Evolutionary conservation across 2,113 vertebrate genomes (phyloP).

Genomic region (Cyanistes caeruleus): DNA sequence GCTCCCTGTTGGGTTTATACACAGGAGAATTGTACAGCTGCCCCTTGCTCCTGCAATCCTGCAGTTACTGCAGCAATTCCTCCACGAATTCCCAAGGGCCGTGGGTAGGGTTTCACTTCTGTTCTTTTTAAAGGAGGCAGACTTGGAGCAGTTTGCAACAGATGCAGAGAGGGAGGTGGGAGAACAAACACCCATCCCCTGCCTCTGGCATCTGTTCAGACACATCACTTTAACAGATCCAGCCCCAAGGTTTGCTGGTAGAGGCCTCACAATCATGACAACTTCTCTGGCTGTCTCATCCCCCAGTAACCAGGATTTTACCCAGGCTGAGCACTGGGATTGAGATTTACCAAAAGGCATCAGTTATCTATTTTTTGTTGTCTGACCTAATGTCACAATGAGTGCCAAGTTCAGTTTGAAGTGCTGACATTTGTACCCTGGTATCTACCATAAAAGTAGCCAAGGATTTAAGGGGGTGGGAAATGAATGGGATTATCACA

Average conservation of each 20-base stretch:
- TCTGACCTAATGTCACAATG: not conserved
- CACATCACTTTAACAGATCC: not conserved
- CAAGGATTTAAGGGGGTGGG: not conserved
- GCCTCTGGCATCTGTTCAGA: not conserved
- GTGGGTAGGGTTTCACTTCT: not conserved
- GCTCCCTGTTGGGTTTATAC: not conserved
- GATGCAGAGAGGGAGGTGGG: not conserved
- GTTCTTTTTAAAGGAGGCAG: not conserved
- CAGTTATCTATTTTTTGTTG: not conserved
- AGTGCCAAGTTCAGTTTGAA: not conserved
- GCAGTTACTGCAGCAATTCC: not conserved
- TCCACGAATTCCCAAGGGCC: not conserved
- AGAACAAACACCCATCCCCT: not conserved
- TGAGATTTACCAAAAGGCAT: not conserved
- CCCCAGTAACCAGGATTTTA: not conserved
- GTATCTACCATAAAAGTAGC: not conserved
- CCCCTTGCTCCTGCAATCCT: not conserved
- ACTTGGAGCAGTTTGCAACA: not conserved
- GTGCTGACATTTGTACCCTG: not conserved
- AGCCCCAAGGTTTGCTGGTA: not conserved
- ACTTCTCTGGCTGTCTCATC: not conserved
- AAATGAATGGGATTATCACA: not conserved
- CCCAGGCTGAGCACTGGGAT: not conserved
- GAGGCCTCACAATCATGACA: too few relatives aligned
- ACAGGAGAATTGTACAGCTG: not conserved